Evolutionary conservation across 1,140 invertebrate species (phyloP).

Genomic region (Saccostrea glomerata): DNA sequence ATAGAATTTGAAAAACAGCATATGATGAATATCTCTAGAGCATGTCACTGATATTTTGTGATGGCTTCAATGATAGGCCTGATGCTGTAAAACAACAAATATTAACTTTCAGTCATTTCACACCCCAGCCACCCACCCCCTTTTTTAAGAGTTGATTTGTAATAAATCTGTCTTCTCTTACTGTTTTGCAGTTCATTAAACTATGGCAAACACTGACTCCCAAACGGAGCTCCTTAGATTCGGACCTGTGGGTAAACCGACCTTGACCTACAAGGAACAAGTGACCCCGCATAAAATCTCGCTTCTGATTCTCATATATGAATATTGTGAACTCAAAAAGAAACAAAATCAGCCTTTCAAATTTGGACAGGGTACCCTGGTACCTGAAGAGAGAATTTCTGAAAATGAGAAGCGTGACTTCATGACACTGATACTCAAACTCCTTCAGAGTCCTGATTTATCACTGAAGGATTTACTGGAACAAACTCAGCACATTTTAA

Average conservation of each 20-base stretch:
- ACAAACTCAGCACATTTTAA: slow-evolving; percentile 81
- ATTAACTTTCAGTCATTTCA: too few relatives aligned
- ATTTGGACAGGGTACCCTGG: slow-evolving; percentile 20
- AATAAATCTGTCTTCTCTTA: neutral
- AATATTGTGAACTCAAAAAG: slow-evolving; percentile 69
- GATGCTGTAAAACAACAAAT: neutral
- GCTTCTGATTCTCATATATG: slow-evolving; percentile 72
- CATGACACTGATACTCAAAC: slow-evolving; percentile 72
- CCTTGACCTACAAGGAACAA: slow-evolving; percentile 65
- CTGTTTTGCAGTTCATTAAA: neutral
- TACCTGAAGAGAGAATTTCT: slow-evolving; percentile 55
- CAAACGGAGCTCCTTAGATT: slow-evolving; percentile 61
- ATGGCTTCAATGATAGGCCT: slow-evolving; percentile 37
- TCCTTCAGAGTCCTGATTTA: slow-evolving; percentile 83
- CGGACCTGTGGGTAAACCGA: slow-evolving; percentile 57
- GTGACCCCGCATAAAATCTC: slow-evolving; percentile 77
- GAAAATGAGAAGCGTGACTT: slow-evolving; percentile 73
- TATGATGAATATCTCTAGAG: slow-evolving; percentile 2
- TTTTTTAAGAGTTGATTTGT: too few relatives aligned
- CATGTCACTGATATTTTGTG: slow-evolving; percentile 7
- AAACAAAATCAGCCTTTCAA: slow-evolving; percentile 25
- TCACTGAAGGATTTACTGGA: slow-evolving; percentile 82
- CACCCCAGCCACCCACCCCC: too few relatives aligned
- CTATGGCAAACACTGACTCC: slow-evolving; percentile 29
- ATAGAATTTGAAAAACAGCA: neutral